Conservation (phyloP, 2,888 invertebrate genomes). For the Drosophila setosimentum region DNA sequence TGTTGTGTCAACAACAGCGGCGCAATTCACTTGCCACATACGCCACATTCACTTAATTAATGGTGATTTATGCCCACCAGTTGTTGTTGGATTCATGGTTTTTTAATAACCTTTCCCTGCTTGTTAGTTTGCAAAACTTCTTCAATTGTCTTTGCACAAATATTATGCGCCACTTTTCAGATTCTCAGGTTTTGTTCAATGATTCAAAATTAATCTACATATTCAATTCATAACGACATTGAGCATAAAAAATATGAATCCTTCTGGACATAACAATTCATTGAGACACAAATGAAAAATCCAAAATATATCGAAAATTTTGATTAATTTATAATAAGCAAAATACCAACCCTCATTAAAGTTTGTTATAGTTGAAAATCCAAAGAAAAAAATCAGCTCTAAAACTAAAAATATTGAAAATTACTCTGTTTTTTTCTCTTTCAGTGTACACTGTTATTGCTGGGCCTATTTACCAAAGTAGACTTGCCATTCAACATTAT, state of each 20-base stretch:
- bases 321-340: neutral
- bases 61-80: slow-evolving; percentile 72
- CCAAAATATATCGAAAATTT: neutral
- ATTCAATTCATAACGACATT: neutral
- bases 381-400: no score
- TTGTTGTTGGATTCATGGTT: slow-evolving; percentile 25
- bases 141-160: slow-evolving; percentile 65
- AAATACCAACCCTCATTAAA: neutral
- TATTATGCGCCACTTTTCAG: slow-evolving; percentile 26
- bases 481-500: slow-evolving; percentile 36
- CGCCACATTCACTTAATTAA: slow-evolving; percentile 65
- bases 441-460: slow-evolving; percentile 22
- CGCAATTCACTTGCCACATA: slow-evolving; percentile 65
- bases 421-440: slow-evolving; percentile 3
- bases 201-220: slow-evolving; percentile 1
- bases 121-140: slow-evolving; percentile 35
- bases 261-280: neutral
- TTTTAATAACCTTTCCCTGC: slow-evolving; percentile 5
- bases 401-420: neutral
- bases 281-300: neutral
- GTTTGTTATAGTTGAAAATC: neutral
- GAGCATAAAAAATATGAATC: neutral
- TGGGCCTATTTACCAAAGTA: slow-evolving; percentile 4
- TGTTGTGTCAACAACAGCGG: slow-evolving; percentile 65
- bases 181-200: slow-evolving; percentile 10